Evolutionary conservation across 2,888 invertebrate genomes (phyloP).

Genomic region (Hypsopygia costalis): DNA sequence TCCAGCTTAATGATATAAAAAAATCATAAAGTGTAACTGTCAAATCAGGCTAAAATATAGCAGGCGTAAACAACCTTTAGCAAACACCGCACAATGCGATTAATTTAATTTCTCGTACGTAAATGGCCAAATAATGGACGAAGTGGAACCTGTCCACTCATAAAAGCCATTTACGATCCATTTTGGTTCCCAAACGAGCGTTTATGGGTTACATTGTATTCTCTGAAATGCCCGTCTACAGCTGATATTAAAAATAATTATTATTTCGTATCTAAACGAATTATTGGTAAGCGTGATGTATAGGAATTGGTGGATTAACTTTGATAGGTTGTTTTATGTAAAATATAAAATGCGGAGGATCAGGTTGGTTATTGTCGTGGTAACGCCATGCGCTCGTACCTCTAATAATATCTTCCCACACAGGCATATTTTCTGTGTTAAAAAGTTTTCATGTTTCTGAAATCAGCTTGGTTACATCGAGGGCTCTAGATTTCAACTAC

Average conservation of each 20-base stretch:
- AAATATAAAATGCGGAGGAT: too few relatives aligned
- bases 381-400: too few relatives aligned
- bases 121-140: constrained; percentile 55
- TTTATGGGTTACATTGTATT: constrained; percentile 53
- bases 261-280: constrained; percentile 21
- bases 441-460: too few relatives aligned
- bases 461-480: too few relatives aligned
- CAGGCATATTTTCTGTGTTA: too few relatives aligned
- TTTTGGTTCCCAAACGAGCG: constrained; percentile 58
- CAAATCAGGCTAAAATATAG: neutral
- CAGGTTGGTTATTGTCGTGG: too few relatives aligned
- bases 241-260: constrained; percentile 40
- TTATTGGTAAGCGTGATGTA: constrained; percentile 9
- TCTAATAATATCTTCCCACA: too few relatives aligned
- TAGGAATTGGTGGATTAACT: neutral
- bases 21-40: too few relatives aligned
- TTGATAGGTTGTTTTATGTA: too few relatives aligned
- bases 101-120: constrained; percentile 55
- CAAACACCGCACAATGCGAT: constrained; percentile 26
- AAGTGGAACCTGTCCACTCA: constrained; percentile 55
- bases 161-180: constrained; percentile 66
- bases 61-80: neutral
- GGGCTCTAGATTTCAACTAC: too few relatives aligned
- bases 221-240: constrained; percentile 36
- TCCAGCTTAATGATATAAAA: too few relatives aligned